Conservation (phyloP, 2,113 vertebrate species). For the Catharus minimus region DNA sequence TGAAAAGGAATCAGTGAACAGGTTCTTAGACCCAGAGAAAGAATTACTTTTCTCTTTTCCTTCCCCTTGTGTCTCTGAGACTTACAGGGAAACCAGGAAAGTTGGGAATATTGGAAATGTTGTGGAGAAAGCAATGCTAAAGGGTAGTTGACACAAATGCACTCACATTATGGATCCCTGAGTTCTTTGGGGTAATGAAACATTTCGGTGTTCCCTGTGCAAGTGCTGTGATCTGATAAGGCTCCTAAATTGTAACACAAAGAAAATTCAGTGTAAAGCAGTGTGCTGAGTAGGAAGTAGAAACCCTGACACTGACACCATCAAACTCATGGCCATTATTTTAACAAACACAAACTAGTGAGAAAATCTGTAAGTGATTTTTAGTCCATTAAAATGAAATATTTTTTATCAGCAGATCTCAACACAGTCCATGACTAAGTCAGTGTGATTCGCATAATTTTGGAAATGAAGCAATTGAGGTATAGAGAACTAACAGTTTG, state of each 20-base stretch:
- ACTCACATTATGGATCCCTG: background rate
- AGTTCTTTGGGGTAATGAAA: background rate
- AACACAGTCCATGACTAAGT: background rate
- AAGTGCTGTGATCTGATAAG: background rate
- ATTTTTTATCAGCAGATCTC: background rate
- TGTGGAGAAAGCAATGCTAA: background rate
- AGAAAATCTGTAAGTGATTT: background rate
- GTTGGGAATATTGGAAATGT: background rate
- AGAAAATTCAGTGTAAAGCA: background rate
- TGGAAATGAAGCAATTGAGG: background rate
- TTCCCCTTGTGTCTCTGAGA: background rate
- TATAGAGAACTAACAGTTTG: background rate
- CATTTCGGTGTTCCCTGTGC: background rate
- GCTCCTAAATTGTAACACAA: background rate
- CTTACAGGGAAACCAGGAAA: background rate
- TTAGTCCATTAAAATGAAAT: background rate
- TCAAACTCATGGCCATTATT: background rate
- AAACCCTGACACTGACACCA: background rate
- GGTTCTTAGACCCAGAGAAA: background rate
- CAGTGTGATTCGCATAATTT: background rate
- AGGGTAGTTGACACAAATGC: background rate
- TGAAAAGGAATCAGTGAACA: background rate
- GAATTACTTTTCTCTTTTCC: background rate
- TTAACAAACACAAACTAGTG: background rate
- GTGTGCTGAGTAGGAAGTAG: background rate